These are phyloP conservation scores for Mus minutoides DNA, from an alignment of 2,797 vertebrate species.

Conservation along the genomic window DNA sequence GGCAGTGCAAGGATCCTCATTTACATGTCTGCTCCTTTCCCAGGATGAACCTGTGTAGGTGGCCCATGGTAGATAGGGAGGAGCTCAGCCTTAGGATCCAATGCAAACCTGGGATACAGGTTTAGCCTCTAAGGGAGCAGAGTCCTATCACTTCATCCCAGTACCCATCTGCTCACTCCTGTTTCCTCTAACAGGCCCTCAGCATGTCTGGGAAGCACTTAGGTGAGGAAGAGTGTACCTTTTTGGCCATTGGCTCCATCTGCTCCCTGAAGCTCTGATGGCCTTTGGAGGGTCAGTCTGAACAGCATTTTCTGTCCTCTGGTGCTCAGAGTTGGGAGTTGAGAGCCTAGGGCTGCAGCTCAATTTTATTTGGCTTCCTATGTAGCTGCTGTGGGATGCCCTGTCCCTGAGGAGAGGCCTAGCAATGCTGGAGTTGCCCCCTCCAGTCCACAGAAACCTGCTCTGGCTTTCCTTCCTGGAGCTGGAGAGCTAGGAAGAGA, in stretches of 20 bases:
- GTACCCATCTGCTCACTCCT: background rate
- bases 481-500: background rate
- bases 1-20: background rate
- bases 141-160: background rate
- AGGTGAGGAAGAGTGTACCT: background rate
- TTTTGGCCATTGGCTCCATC: background rate
- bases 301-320: background rate
- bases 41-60: conserved; percentile 78
- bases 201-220: background rate
- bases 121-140: background rate
- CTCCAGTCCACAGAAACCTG: background rate
- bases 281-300: background rate
- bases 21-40: conserved; percentile 39
- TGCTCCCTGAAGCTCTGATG: background rate
- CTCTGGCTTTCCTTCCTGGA: background rate
- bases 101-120: background rate
- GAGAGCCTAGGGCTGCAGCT: background rate
- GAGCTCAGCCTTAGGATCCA: conserved; percentile 83
- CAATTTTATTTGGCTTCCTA: background rate
- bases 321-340: background rate
- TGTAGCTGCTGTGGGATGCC: background rate
- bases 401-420: background rate
- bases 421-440: background rate
- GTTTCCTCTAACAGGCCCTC: background rate
- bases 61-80: conserved; percentile 90